phyloP scores from a whole-genome alignment of 2,888 invertebrate species.

The Amblyjoppa proteus region DNA sequence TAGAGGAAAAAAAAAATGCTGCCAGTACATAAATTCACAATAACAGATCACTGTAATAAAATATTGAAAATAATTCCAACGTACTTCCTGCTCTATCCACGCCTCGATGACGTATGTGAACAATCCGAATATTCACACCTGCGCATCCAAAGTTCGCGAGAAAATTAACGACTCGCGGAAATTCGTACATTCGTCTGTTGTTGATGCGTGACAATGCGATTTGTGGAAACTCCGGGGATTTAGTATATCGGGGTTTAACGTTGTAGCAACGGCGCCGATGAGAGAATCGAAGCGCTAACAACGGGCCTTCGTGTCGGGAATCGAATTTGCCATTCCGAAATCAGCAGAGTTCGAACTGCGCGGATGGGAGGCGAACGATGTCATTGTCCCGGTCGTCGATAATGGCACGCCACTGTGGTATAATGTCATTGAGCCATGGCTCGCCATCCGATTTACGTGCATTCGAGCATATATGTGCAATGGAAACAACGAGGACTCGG shows the following conservation, averaged over 20 bases:
- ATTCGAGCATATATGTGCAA: neutral
- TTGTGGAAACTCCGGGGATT: neutral
- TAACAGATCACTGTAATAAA: no score
- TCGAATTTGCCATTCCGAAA: conserved; percentile 32
- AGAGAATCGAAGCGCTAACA: conserved; percentile 13
- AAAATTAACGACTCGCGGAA: conserved; percentile 17
- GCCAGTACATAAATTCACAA: no score
- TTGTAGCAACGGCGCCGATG: conserved; percentile 1
- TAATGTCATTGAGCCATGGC: conserved; percentile 21
- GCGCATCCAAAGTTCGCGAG: neutral
- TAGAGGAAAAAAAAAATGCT: neutral
- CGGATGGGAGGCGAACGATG: conserved; percentile 9
- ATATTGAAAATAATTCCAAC: neutral
- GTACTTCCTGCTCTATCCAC: neutral
- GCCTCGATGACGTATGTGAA: neutral
- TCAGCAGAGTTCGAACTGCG: conserved; percentile 17
- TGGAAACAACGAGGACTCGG: neutral
- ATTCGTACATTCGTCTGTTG: conserved; percentile 30
- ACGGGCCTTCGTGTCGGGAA: conserved; percentile 15
- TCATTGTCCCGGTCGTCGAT: conserved; percentile 31
- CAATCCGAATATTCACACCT: neutral
- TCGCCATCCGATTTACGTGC: neutral
- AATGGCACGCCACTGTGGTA: conserved; percentile 18
- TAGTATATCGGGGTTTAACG: neutral
- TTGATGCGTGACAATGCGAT: conserved; percentile 23